Evolutionary conservation across 2,797 vertebrate species (phyloP).

Genomic region (Poecile montanus): DNA sequence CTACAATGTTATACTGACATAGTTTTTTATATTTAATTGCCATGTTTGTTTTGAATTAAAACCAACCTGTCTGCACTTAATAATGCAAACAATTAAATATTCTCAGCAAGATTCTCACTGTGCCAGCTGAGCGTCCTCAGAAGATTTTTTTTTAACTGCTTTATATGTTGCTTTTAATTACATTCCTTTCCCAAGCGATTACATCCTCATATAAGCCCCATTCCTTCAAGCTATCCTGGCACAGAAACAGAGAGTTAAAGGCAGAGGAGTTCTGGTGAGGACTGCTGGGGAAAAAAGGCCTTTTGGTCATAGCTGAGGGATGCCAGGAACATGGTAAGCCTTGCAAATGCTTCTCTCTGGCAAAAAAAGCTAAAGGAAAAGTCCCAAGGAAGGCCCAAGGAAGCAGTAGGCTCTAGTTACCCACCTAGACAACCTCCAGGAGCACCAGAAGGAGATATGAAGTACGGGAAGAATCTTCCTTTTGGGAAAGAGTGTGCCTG

Average conservation of each 20-base stretch:
- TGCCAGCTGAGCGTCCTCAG: constrained; percentile 33
- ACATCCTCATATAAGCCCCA: constrained; percentile 27
- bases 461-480: background rate
- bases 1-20: background rate
- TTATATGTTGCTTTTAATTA: constrained; percentile 65
- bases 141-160: constrained; percentile 37
- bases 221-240: constrained; percentile 62
- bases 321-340: background rate
- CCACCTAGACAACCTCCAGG: background rate
- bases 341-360: background rate
- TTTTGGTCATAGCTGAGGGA: constrained; percentile 32
- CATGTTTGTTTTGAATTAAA: constrained; percentile 58
- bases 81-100: constrained; percentile 59
- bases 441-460: background rate
- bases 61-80: constrained; percentile 56
- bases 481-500: background rate
- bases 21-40: constrained; percentile 16
- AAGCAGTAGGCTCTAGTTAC: background rate
- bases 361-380: background rate
- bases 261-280: constrained; percentile 15
- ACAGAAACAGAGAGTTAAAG: constrained; percentile 26
- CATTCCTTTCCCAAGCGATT: constrained; percentile 66
- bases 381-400: background rate
- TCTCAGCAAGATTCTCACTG: constrained; percentile 44
- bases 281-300: background rate